Percentiles rank a stretch among this genome's conserved stretches.
Conservation (phyloP, 92 coral and sea anemone species). For the Actinostola sp. region DNA sequence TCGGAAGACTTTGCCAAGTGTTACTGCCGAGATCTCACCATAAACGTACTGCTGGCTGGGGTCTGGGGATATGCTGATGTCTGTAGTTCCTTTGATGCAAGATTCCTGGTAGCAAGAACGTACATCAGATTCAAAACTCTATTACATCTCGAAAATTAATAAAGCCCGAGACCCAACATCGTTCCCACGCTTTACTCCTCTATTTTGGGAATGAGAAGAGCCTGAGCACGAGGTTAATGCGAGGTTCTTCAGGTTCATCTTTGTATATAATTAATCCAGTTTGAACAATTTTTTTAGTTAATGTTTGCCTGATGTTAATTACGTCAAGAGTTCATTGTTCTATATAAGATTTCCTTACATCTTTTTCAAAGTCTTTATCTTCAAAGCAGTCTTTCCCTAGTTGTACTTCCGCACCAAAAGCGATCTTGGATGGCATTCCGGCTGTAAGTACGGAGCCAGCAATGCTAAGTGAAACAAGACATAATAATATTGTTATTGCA, state of each 20-base stretch:
- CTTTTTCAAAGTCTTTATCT: slow-evolving; percentile 58
- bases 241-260: too few relatives aligned
- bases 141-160: too few relatives aligned
- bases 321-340: neutral
- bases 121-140: too few relatives aligned
- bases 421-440: slow-evolving; percentile 68
- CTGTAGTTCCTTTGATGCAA: slow-evolving; percentile 21
- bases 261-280: too few relatives aligned
- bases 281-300: too few relatives aligned
- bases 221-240: too few relatives aligned
- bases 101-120: slow-evolving; percentile 11
- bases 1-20: slow-evolving; percentile 37
- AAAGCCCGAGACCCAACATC: too few relatives aligned
- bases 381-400: slow-evolving; percentile 68
- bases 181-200: too few relatives aligned
- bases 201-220: too few relatives aligned
- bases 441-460: slow-evolving; percentile 16
- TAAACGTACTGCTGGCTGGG: slow-evolving; percentile 15
- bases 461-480: too few relatives aligned
- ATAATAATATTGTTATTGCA: too few relatives aligned
- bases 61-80: slow-evolving; percentile 10
- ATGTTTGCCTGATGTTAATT: neutral
- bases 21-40: slow-evolving; percentile 35
- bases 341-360: slow-evolving; percentile 40
- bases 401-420: slow-evolving; percentile 55